Base-by-base conservation (phyloP, 2,888 invertebrate genomes). In the Lithophane semibrunnea region DNA sequence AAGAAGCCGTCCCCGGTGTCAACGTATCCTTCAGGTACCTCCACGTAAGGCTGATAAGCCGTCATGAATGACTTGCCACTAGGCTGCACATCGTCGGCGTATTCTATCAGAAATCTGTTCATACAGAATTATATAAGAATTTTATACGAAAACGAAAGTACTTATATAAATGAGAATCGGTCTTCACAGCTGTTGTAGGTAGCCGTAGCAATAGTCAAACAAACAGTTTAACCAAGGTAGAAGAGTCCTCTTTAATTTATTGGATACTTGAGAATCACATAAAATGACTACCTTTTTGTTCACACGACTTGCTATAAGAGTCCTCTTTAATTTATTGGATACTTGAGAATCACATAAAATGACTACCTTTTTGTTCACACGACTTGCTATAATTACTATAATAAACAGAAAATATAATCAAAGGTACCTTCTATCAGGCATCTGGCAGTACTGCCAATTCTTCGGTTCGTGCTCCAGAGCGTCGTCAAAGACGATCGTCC, bases 381-480 rank as follows among this genome's bases (percentile, higher is more conserved):
- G 8, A 10, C 66, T 24, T 47, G 18, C 47, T 24, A 66, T 37
- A 3, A 37, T 65, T 12, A 24, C 44, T 18, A 2, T 54, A 52
- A 29, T 29, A 29, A 29, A 13, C 5, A 67, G 29, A 52, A 29
- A 2, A 37, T 10, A 10, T 37, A 52, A 52, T 13, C 21, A 13
- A 52, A 52, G 52, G 13, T 68, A 80, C 79, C 79, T 80, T 74
- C 79, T 80, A 56, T 80, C 80, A 65, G 80, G 79, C 54, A 65
- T 80, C 54, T 12, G 54, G 64, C 80, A 80, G 47, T 80, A 80
- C 1, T 47, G 12, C 79, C 79, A 80, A n/a, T 60, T 1, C 0
- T 65, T 0, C 3, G 42, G 24, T 9, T 69, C 47, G n/a, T 80
- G 49, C 3, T 80, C 68, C 42, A 69, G 10, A 13, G 2, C 4